Evolutionary conservation across 2,797 vertebrate species (phyloP).

Genomic region (Enteromius trimaculatus): DNA sequence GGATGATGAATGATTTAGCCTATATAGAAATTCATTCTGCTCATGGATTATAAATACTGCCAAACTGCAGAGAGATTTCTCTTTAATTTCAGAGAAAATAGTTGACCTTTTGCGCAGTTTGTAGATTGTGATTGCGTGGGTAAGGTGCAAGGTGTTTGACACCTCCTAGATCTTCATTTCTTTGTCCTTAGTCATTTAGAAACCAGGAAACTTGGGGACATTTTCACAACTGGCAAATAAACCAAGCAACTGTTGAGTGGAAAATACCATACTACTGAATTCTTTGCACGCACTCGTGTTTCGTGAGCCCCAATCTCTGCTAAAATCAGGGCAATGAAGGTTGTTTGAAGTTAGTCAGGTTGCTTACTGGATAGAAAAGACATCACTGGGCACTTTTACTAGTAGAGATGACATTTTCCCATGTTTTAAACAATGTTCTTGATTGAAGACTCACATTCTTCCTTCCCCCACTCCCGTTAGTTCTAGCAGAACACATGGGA

Average conservation of each 20-base stretch:
- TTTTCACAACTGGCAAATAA: conserved; percentile 23
- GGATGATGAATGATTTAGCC: neutral
- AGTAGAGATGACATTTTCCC: neutral
- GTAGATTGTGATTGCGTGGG: conserved; percentile 20
- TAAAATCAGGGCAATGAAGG: neutral
- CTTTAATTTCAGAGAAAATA: conserved; percentile 21
- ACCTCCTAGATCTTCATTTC: conserved; percentile 1
- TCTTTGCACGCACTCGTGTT: conserved; percentile 22
- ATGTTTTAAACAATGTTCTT: neutral
- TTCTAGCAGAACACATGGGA: neutral
- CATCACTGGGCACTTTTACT: neutral
- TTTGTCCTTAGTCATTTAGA: conserved; percentile 38
- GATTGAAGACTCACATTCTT: neutral
- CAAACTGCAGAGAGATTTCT: neutral
- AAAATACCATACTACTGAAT: conserved; percentile 33
- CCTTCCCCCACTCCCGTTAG: neutral
- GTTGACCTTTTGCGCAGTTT: conserved; percentile 13
- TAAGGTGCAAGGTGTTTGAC: conserved; percentile 9
- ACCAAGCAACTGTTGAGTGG: conserved; percentile 35
- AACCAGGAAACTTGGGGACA: conserved; percentile 42
- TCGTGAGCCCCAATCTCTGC: conserved; percentile 2
- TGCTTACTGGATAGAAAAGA: neutral
- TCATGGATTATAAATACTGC: neutral
- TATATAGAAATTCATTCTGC: neutral
- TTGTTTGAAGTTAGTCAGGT: conserved; percentile 3